Conservation (phyloP, 2,113 vertebrate species). For the Hippocampus barbouri region DNA sequence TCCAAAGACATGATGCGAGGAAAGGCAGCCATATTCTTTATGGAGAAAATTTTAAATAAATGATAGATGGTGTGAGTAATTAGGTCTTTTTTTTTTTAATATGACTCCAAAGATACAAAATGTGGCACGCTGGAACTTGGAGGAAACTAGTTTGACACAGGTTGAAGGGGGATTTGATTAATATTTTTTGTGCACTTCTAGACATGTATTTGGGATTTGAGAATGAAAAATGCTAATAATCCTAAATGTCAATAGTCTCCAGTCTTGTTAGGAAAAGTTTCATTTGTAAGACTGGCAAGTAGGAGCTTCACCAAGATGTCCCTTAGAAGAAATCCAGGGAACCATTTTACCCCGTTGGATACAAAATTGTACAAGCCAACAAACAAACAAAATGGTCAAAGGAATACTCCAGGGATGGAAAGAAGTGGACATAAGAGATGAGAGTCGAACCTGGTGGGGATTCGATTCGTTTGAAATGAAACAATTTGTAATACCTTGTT, state of each 20-base stretch:
- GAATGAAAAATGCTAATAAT: background rate
- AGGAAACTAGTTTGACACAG: conserved; percentile 9
- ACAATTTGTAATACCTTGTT: too few relatives aligned
- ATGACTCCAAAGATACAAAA: conserved; percentile 24
- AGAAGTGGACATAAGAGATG: too few relatives aligned
- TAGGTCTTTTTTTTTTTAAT: conserved; percentile 14
- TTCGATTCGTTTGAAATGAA: too few relatives aligned
- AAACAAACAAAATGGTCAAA: too few relatives aligned
- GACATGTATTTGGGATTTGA: background rate
- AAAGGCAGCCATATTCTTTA: conserved; percentile 22
- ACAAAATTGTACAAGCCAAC: too few relatives aligned
- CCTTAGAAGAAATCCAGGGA: too few relatives aligned
- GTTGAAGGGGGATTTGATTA: conserved; percentile 6
- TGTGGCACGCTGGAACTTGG: conserved; percentile 14
- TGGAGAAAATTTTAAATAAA: conserved; percentile 38
- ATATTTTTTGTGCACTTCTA: background rate
- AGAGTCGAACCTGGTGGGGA: too few relatives aligned
- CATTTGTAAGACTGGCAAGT: too few relatives aligned
- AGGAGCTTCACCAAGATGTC: too few relatives aligned
- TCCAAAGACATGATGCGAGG: conserved; percentile 25
- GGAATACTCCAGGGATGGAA: too few relatives aligned
- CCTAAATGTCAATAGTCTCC: background rate
- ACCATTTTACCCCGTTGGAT: too few relatives aligned
- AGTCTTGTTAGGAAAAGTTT: background rate
- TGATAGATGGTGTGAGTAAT: conserved; percentile 42